These are phyloP conservation scores for Eriocheir sinensis DNA, from an alignment of 1,140 invertebrate genomes.

Conservation along the genomic window DNA sequence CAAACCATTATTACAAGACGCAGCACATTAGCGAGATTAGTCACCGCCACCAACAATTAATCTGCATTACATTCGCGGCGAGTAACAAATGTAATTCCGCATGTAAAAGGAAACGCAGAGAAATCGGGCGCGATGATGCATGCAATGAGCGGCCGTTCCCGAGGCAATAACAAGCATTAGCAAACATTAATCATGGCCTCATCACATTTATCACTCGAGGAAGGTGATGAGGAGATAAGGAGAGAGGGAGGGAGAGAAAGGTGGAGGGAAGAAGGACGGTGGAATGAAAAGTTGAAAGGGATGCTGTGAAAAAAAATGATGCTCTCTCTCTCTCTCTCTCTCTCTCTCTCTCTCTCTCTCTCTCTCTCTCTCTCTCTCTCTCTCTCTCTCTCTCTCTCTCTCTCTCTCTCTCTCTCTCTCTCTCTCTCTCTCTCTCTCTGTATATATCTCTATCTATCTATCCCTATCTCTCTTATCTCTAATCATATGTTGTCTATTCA, in stretches of 20 bases:
- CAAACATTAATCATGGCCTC: not conserved
- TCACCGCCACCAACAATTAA: no score
- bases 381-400: constrained; percentile 36
- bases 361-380: not conserved
- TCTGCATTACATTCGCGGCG: no score
- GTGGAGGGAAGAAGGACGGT: not conserved
- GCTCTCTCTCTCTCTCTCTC: not conserved
- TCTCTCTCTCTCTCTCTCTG: not conserved
- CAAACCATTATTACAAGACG: no score
- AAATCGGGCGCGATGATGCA: not conserved
- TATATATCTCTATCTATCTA: no score
- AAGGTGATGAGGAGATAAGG: not conserved
- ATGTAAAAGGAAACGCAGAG: no score
- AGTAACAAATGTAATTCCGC: not conserved
- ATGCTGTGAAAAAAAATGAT: not conserved
- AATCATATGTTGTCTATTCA: no score
- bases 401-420: not conserved
- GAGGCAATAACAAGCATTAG: not conserved
- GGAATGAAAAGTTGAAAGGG: not conserved
- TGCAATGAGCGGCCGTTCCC: not conserved
- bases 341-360: not conserved
- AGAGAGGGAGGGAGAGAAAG: not conserved
- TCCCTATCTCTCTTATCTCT: constrained; percentile 3
- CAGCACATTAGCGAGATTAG: no score
- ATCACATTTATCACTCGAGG: not conserved